Percentiles rank a stretch among this genome's conserved stretches.
Conservation (phyloP, 2,797 vertebrate species). For the Kryptolebias ocellatus region DNA sequence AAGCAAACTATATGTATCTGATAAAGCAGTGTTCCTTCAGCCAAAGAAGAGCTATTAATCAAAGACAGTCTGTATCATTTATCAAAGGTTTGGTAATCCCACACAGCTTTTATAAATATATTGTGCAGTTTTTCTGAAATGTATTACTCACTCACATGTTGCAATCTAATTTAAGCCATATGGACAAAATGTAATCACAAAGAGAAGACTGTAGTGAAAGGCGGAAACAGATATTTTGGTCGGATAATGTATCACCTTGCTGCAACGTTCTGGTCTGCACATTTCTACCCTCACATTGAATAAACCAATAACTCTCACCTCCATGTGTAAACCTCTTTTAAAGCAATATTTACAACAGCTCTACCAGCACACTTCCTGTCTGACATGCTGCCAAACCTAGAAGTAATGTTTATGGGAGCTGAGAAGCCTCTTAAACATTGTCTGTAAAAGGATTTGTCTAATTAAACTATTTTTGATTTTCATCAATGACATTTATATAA, state of each 20-base stretch:
- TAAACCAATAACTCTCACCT: conserved; percentile 71
- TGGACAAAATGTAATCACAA: conserved; percentile 29
- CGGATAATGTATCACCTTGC: conserved; percentile 31
- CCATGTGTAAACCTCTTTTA: conserved; percentile 64
- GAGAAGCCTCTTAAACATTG: conserved; percentile 33
- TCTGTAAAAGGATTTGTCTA: conserved; percentile 43
- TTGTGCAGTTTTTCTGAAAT: conserved; percentile 4
- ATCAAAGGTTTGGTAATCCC: conserved; percentile 10
- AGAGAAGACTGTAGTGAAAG: conserved; percentile 13
- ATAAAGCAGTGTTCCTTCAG: background rate
- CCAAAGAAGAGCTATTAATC: conserved; percentile 4
- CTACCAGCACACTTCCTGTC: conserved; percentile 42
- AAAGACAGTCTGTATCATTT: conserved; percentile 2
- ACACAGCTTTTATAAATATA: conserved; percentile 14
- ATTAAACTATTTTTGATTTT: conserved; percentile 41
- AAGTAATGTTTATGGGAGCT: conserved; percentile 53
- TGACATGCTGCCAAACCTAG: conserved; percentile 45
- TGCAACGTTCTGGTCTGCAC: conserved; percentile 19
- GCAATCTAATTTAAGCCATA: conserved; percentile 18
- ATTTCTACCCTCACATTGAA: conserved; percentile 38
- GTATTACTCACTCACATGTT: conserved; percentile 11
- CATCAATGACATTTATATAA: no score
- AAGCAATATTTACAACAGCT: conserved; percentile 69
- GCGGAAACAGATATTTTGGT: conserved; percentile 32
- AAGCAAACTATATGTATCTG: conserved; percentile 2